phyloP scores from a whole-genome alignment of 2,113 vertebrate genomes.

The Paratilapia polleni region DNA sequence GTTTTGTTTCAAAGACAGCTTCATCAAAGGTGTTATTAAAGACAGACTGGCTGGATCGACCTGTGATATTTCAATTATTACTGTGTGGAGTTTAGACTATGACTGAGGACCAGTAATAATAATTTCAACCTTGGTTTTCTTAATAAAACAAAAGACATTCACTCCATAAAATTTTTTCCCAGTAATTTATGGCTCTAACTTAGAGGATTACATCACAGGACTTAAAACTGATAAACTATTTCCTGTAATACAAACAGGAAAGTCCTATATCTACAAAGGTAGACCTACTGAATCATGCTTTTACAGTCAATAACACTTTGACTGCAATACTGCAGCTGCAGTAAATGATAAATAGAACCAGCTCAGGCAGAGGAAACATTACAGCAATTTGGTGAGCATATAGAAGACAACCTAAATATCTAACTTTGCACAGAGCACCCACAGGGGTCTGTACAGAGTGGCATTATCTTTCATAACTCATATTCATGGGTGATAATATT shows the following conservation, averaged over 20 bases:
- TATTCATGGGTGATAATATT: conserved; percentile 28
- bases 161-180: not conserved
- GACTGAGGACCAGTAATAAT: not conserved
- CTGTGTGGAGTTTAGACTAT: not conserved
- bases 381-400: conserved; percentile 2
- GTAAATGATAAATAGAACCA: conserved; percentile 26
- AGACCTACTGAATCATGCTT: conserved; percentile 17
- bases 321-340: not conserved
- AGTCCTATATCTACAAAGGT: not conserved
- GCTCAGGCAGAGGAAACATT: conserved; percentile 27
- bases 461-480: conserved; percentile 38
- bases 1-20: not conserved
- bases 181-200: conserved; percentile 3
- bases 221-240: not conserved
- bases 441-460: conserved; percentile 6
- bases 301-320: conserved; percentile 19
- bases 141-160: not conserved
- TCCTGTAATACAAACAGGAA: not conserved
- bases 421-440: conserved; percentile 18
- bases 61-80: not conserved
- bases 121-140: not conserved
- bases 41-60: not conserved
- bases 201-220: not conserved
- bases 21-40: not conserved
- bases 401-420: conserved; percentile 31